Conservation (phyloP, 2,888 invertebrate species). For the Carterocephalus palaemon region DNA sequence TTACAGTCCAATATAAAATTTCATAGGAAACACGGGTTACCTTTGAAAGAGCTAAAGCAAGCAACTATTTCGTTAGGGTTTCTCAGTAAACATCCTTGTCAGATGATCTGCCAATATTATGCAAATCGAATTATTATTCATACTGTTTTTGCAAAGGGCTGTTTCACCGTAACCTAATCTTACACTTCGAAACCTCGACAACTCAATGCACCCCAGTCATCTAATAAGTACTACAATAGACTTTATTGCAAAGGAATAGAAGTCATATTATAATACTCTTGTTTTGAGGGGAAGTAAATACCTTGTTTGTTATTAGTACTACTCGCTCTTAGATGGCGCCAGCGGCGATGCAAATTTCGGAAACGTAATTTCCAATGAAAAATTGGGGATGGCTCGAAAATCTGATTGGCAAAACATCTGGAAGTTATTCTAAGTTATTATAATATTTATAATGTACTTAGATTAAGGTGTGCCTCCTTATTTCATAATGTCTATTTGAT, state of each 20-base stretch:
- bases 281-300: background rate
- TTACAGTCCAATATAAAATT: too few species aligned
- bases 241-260: conserved; percentile 31
- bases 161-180: conserved; percentile 64
- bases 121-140: conserved; percentile 77
- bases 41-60: conserved; percentile 32
- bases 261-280: conserved; percentile 4
- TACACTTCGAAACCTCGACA: conserved; percentile 44
- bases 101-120: conserved; percentile 67
- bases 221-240: conserved; percentile 27
- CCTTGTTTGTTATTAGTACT: conserved; percentile 43
- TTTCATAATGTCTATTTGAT: conserved; percentile 72
- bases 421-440: conserved; percentile 72
- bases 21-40: too few species aligned
- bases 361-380: conserved; percentile 74
- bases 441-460: conserved; percentile 71
- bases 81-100: conserved; percentile 69
- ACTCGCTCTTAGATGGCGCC: conserved; percentile 69
- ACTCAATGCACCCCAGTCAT: conserved; percentile 34
- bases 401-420: conserved; percentile 74
- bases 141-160: conserved; percentile 75
- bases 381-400: conserved; percentile 60
- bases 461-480: conserved; percentile 70
- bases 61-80: conserved; percentile 50
- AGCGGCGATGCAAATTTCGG: conserved; percentile 71